A percentile compares a stretch with the other conserved stretches of the same genome.
Conservation (phyloP, 2,797 vertebrate genomes). For the Lateolabrax maculatus region DNA sequence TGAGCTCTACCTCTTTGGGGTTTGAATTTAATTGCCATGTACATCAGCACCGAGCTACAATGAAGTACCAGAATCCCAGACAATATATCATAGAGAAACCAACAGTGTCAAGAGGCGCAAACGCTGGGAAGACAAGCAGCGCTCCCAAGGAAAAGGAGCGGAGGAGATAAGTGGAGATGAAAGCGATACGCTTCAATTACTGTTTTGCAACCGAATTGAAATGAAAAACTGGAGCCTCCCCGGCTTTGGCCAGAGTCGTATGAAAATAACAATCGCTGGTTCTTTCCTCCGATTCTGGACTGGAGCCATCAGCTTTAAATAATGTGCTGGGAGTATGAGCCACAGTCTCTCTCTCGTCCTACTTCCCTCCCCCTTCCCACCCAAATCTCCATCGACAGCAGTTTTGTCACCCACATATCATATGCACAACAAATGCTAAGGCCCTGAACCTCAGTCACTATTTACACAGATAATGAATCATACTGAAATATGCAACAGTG, state of each 20-base stretch:
- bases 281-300: slow-evolving; percentile 63
- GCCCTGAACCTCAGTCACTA: slow-evolving; percentile 71
- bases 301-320: slow-evolving; percentile 72
- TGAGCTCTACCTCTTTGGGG: slow-evolving; percentile 69
- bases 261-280: slow-evolving; percentile 69
- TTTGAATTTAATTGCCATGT: slow-evolving; percentile 83
- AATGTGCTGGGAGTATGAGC: slow-evolving; percentile 56
- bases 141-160: slow-evolving; percentile 68
- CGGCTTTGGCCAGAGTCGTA: slow-evolving; percentile 56
- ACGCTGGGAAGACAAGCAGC: slow-evolving; percentile 63
- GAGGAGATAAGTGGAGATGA: slow-evolving; percentile 81
- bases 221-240: slow-evolving; percentile 68
- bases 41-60: slow-evolving; percentile 73
- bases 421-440: slow-evolving; percentile 77
- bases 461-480: slow-evolving; percentile 78
- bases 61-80: slow-evolving; percentile 70
- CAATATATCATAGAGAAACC: slow-evolving; percentile 80
- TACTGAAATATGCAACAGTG: slow-evolving; percentile 68
- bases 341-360: slow-evolving; percentile 32
- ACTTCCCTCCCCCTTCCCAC: slow-evolving; percentile 37
- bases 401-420: slow-evolving; percentile 77
- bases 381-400: slow-evolving; percentile 67
- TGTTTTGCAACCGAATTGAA: slow-evolving; percentile 73
- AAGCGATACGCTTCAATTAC: slow-evolving; percentile 80
- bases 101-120: slow-evolving; percentile 73